These are phyloP conservation scores for Drosophila mulleri DNA, from an alignment of 2,888 invertebrate genomes.

Conservation along the genomic window DNA sequence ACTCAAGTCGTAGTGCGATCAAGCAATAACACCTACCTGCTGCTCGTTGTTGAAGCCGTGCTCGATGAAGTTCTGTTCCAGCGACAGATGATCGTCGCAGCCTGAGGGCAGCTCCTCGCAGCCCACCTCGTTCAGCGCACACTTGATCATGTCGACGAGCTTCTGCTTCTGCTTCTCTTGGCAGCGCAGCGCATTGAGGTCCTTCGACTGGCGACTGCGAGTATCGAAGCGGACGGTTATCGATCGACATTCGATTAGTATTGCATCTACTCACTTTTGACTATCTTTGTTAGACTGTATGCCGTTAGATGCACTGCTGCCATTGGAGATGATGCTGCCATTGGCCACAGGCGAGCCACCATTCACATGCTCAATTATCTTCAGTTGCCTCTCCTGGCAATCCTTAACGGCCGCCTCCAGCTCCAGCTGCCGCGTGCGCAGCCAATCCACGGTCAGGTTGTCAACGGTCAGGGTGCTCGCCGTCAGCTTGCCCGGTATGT, in stretches of 20 bases:
- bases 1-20: neutral
- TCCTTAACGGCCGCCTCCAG: slow-evolving; percentile 92
- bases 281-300: slow-evolving; percentile 83
- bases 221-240: neutral
- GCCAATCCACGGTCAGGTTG: slow-evolving; percentile 95
- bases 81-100: slow-evolving; percentile 89
- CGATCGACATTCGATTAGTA: neutral
- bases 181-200: slow-evolving; percentile 92
- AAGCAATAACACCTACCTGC: slow-evolving; percentile 86
- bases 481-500: slow-evolving; percentile 93
- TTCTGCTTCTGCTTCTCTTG: slow-evolving; percentile 93
- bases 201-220: slow-evolving; percentile 86
- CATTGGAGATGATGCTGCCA: slow-evolving; percentile 84
- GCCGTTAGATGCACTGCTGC: slow-evolving; percentile 85
- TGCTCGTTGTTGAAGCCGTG: slow-evolving; percentile 87
- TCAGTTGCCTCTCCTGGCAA: slow-evolving; percentile 89
- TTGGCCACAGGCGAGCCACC: slow-evolving; percentile 85
- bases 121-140: slow-evolving; percentile 93
- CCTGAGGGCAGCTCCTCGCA: slow-evolving; percentile 95
- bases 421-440: slow-evolving; percentile 92
- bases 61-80: slow-evolving; percentile 88
- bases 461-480: slow-evolving; percentile 96
- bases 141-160: slow-evolving; percentile 93
- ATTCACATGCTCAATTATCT: slow-evolving; percentile 86
- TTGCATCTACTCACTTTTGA: slow-evolving; percentile 77